Evolutionary conservation across 2,797 vertebrate species (phyloP).

Genomic region (Enoplosus armatus): DNA sequence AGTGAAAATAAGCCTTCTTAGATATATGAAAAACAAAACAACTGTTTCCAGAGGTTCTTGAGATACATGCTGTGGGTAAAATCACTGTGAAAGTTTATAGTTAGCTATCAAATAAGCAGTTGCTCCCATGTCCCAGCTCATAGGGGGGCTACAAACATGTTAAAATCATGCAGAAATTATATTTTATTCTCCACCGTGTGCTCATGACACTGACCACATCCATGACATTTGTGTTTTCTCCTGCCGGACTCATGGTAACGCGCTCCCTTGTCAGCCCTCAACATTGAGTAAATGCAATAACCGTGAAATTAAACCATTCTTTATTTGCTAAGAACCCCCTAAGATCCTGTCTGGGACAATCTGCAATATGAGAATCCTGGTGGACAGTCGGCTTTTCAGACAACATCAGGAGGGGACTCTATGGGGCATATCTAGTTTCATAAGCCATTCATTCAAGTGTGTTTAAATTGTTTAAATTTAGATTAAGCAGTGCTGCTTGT

Average conservation of each 20-base stretch:
- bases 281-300: conserved; percentile 52
- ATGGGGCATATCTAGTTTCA: neutral
- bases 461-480: conserved; percentile 1
- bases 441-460: conserved; percentile 8
- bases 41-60: neutral
- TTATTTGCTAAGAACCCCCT: conserved; percentile 37
- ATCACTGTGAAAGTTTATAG: neutral
- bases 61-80: neutral
- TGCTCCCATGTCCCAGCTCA: neutral
- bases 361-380: conserved; percentile 42
- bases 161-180: neutral
- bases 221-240: conserved; percentile 13
- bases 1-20: neutral
- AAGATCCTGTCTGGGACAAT: conserved; percentile 34
- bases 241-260: conserved; percentile 14
- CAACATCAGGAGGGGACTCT: conserved; percentile 7
- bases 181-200: neutral
- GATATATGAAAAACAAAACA: neutral
- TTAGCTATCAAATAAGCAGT: neutral
- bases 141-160: neutral
- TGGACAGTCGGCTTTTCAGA: conserved; percentile 13
- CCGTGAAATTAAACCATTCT: conserved; percentile 56
- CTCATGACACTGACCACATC: neutral
- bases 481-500: neutral
- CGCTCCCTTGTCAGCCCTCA: neutral